Evolutionary conservation across 2,888 invertebrate species (phyloP), one percentile per base, ranked within the genome.

Genomic region (Chrysomela aeneicollis): DNA sequence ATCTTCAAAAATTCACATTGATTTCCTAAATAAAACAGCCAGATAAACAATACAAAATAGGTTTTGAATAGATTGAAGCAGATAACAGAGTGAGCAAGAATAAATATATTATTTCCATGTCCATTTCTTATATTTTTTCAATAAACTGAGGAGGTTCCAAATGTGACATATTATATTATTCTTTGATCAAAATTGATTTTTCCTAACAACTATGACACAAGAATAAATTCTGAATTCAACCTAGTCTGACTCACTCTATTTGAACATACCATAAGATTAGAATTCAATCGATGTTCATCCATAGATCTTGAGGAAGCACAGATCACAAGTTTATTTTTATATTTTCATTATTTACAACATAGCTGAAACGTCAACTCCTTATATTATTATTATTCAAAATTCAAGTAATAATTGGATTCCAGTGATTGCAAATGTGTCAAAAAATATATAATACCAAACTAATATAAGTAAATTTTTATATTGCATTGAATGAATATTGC

Each of bases 271-370:
- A 55, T 42, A 12, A 15, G 4, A 42, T 35, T 15, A 42, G 55
- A 63, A 58, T 65, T 59, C 64, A 67, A 63, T 62, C n/a, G 66
- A 67, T 70, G 70, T 67, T 61, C 35, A 64, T 57, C 66, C 63
- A 59, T 59, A 61, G 61, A 49, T 61, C 17, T 63, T 63, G 59
- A 68, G 70, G 70, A 70, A 70, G 70, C 70, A 70, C 70, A 61
- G 52, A 62, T 68, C 61, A 66, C 62, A 55, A 51, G 52, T 58
- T 57, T 66, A 32, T 66, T 54, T 68, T 63, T 54, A 53, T 66
- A 53, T 66, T 35, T 35, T 61, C 53, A 42, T 47, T 59, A 59
- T 64, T 49, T 63, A 67, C 61, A 67, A 58, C 59, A 53, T 17
- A 54, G 59, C 52, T 32, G 37, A 54, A 49, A 59, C 10, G 2